Evolutionary conservation across 2,113 vertebrate species (phyloP), one percentile per base, ranked within the genome.

Genomic region (Condylura cristata): DNA sequence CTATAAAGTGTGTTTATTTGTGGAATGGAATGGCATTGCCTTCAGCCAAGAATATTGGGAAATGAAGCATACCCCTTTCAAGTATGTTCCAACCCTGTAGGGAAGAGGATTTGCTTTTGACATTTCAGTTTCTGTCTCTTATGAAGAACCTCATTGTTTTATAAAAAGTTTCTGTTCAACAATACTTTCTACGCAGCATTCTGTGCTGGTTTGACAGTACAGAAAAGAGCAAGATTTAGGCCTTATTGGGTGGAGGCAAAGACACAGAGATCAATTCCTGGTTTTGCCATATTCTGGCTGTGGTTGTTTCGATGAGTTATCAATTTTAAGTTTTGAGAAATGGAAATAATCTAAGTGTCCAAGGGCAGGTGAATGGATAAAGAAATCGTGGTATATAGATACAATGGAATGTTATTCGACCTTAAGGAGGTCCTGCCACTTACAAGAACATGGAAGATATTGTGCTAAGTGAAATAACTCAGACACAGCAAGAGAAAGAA

Each of bases 101-200:
- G 63, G 46, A 85, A 8, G 61, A 93, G 51, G 70, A 78, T 76
- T 68, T 89, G 48, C 37, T 89, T 83, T 58, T 53, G 65, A 11
- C 72, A 66, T 79, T 92, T 92, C 65, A 46, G 6, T 63, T 76
- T 87, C 60, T 53, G 16, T 72, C 70, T 95, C 71, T 86, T 93
- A 34, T 39, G 60, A 80, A 83, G 58, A 89, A 32, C 39, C 30
- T 75, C 9, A 30, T 26, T 68, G n/a, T 58, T 86, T 83, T 41
- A 20, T 44, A 51, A 83, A 90, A 93, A 24, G 12, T 8, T n/a
- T 70, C 39, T 76, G 28, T 86, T 86, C 20, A 58, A 34, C 46
- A 82, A 61, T 37, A 51, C 44, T 68, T 68, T 74, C 78, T 3
- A 28, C 41, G 68, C 61, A 82, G 1, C 26, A 71, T 30, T 79